Evolutionary conservation across 1,140 invertebrate genomes (phyloP), one percentile per base, ranked within the genome.

Genomic region (Acromyrmex heyeri): DNA sequence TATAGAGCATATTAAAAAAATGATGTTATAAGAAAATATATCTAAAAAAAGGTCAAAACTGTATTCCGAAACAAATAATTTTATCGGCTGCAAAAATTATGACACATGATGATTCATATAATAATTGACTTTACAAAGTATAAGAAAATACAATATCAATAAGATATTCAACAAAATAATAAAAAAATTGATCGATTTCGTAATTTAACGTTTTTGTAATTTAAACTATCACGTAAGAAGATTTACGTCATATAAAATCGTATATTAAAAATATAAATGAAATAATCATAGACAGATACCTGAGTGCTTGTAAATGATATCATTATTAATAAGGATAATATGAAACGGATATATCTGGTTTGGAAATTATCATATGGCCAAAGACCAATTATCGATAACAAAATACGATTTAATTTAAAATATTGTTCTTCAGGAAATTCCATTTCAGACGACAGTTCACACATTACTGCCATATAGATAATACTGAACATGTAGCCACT

Each of bases 331-430:
- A 34, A 21, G 0, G 18, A 30, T 59, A 72, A 1, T 53, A 72
- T 72, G 3, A 72, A 44, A 48, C 53, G 55, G n/a, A 82, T 1
- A 14, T 50, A 7, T 48, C 79, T 59, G 7, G 30, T 1, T 72
- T 30, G 61, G 4, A 59, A n/a, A 48, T 62, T 3, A 61, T 48
- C 24, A 48, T 82, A 30, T 18, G 79, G 79, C 79, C 79, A 82
- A 18, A 82, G 79, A 50, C 79, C 79, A 12, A 82, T n/a, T 7
- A 0, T 6, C 3, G 67, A 82, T 8, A 82, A 1, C n/a, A 82
- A 14, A 44, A 61, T n/a, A 0, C 24, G 53, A 73, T 82, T 72
- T 1, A 73, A 0, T 59, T 1, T 34, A 30, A 21, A 82, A 44
- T 82, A 82, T 0, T 5, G 78, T 1, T 72, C 67, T 2, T 48